These are phyloP conservation scores for Eucera pruinosa DNA, from an alignment of 2,888 invertebrate species.

Conservation along the genomic window DNA sequence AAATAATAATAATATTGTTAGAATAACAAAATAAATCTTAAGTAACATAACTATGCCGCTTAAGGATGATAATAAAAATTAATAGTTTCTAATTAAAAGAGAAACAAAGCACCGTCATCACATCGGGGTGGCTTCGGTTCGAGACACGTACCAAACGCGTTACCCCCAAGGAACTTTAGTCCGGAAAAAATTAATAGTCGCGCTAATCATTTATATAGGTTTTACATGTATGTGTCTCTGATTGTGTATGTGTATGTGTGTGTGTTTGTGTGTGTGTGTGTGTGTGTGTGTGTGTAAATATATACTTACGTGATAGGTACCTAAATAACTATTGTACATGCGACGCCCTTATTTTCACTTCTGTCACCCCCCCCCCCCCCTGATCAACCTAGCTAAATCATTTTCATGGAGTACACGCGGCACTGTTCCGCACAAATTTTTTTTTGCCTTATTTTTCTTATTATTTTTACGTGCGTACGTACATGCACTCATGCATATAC, in stretches of 20 bases:
- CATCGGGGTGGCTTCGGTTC: slow-evolving; percentile 78
- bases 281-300: slow-evolving; percentile 16
- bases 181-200: slow-evolving; percentile 69
- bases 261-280: neutral
- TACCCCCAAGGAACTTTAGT: slow-evolving; percentile 82
- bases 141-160: slow-evolving; percentile 64
- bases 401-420: slow-evolving; percentile 7
- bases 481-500: neutral
- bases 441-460: neutral
- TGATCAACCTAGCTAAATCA: slow-evolving; percentile 26
- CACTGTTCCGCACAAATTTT: neutral
- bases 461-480: neutral
- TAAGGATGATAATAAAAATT: slow-evolving; percentile 72
- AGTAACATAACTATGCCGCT: slow-evolving; percentile 75
- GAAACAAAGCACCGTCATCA: slow-evolving; percentile 84
- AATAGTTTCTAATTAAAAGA: slow-evolving; percentile 72
- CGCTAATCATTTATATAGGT: slow-evolving; percentile 54
- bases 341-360: slow-evolving; percentile 55
- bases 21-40: slow-evolving; percentile 79
- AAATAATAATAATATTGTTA: slow-evolving; percentile 71
- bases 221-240: slow-evolving; percentile 14
- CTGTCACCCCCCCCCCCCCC: slow-evolving; percentile 46
- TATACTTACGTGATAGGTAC: slow-evolving; percentile 50
- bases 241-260: neutral
- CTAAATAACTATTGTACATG: slow-evolving; percentile 70